Conservation (phyloP, 2,797 vertebrate species). For the Galagoides demidoff region DNA sequence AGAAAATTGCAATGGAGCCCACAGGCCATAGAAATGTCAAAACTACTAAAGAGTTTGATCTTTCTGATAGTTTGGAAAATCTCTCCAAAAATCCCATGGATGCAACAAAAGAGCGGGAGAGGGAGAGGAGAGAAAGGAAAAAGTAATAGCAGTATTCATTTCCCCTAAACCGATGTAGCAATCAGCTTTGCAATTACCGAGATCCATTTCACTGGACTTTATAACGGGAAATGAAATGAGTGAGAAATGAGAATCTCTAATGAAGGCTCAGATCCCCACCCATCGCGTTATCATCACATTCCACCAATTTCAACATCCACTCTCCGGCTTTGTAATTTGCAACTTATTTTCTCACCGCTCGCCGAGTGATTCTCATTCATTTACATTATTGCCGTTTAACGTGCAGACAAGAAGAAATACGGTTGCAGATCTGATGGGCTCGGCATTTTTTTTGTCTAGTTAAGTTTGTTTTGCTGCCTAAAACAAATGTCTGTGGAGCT, state of each 20-base stretch:
- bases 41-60: constrained; percentile 58
- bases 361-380: constrained; percentile 68
- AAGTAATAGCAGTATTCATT: constrained; percentile 65
- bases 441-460: constrained; percentile 60
- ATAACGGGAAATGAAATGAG: constrained; percentile 73
- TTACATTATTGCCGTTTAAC: constrained; percentile 70
- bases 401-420: constrained; percentile 65
- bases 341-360: constrained; percentile 65
- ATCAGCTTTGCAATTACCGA: constrained; percentile 76
- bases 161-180: constrained; percentile 72
- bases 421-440: constrained; percentile 75
- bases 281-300: constrained; percentile 56
- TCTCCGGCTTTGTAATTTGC: constrained; percentile 61
- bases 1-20: constrained; percentile 76
- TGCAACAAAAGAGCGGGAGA: constrained; percentile 35
- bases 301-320: constrained; percentile 3
- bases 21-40: constrained; percentile 76
- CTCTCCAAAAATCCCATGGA: background rate
- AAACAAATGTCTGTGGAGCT: constrained; percentile 52
- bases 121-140: background rate
- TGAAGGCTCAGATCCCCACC: constrained; percentile 35
- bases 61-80: constrained; percentile 65
- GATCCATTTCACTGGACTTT: constrained; percentile 79
- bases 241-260: constrained; percentile 68
- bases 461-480: constrained; percentile 74